Evolutionary conservation across 2,113 vertebrate species (phyloP).

Genomic region (Gasterosteus nipponicus): DNA sequence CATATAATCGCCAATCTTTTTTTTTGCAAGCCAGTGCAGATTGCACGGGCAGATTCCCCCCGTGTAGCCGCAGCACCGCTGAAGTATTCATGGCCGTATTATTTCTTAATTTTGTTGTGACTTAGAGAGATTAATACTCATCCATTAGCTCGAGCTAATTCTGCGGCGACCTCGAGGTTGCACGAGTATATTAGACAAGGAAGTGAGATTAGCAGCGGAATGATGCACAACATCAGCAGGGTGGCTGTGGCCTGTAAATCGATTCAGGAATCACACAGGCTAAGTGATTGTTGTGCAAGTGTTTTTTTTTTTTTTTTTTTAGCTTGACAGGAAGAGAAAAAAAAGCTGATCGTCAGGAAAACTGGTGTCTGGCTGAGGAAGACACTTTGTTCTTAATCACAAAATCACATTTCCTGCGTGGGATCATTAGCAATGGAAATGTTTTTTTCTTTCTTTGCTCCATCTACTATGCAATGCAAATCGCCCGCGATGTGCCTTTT

Average conservation of each 20-base stretch:
- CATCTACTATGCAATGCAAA: constrained; percentile 35
- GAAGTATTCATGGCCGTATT: constrained; percentile 82
- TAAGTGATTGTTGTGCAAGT: constrained; percentile 64
- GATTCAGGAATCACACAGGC: constrained; percentile 71
- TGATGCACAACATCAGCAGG: constrained; percentile 72
- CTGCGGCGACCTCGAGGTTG: constrained; percentile 61
- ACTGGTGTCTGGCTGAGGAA: constrained; percentile 10
- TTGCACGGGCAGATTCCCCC: constrained; percentile 47
- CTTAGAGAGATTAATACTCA: constrained; percentile 81
- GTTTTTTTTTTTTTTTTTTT: constrained; percentile 23
- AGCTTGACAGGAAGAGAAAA: neutral
- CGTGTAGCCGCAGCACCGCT: constrained; percentile 67
- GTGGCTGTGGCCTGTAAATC: constrained; percentile 67
- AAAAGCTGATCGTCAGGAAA: constrained; percentile 39
- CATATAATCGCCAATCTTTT: constrained; percentile 60
- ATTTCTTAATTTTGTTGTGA: constrained; percentile 83
- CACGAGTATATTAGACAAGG: constrained; percentile 50
- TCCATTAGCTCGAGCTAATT: constrained; percentile 80
- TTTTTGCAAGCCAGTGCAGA: constrained; percentile 53
- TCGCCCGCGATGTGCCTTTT: constrained; percentile 31
- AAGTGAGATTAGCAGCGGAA: constrained; percentile 76
- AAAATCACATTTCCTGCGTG: constrained; percentile 59
- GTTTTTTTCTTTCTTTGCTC: constrained; percentile 19
- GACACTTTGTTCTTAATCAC: constrained; percentile 63
- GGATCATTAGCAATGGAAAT: constrained; percentile 47